These are phyloP conservation scores for Falcaria lacertinaria DNA, from an alignment of 2,888 invertebrate species.

Conservation along the genomic window DNA sequence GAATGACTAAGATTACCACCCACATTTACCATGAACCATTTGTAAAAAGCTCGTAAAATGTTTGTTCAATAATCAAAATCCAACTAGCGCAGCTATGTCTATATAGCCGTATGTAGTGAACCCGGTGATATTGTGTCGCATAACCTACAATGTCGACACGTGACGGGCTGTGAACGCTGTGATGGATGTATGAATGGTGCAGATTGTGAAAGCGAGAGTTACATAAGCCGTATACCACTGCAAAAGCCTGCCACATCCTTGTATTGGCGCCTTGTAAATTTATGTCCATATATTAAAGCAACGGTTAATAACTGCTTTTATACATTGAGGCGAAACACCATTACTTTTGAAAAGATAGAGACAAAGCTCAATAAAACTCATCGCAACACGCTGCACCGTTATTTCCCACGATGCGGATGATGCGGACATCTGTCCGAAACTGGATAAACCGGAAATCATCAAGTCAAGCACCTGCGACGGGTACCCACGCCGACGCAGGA, in stretches of 20 bases:
- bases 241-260: slow-evolving; percentile 9
- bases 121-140: slow-evolving; percentile 4
- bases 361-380: slow-evolving; percentile 21
- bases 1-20: slow-evolving; percentile 27
- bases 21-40: slow-evolving; percentile 24
- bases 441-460: slow-evolving; percentile 68
- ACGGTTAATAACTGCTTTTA: not conserved
- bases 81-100: too few species aligned
- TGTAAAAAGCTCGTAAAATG: too few species aligned
- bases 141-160: slow-evolving; percentile 7
- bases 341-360: not conserved
- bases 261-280: too few species aligned
- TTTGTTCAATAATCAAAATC: too few species aligned
- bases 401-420: slow-evolving; percentile 67
- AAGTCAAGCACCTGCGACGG: slow-evolving; percentile 47
- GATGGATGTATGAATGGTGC: slow-evolving; percentile 18
- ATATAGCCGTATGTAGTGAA: too few species aligned
- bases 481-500: slow-evolving; percentile 28
- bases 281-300: too few species aligned
- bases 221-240: slow-evolving; percentile 37
- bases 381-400: slow-evolving; percentile 39
- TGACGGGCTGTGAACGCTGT: slow-evolving; percentile 3
- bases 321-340: not conserved
- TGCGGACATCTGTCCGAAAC: slow-evolving; percentile 61
- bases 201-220: slow-evolving; percentile 48